Evolutionary conservation across 1,140 invertebrate genomes (phyloP), one percentile per base, ranked within the genome.

Genomic region (Eumaeus atala): DNA sequence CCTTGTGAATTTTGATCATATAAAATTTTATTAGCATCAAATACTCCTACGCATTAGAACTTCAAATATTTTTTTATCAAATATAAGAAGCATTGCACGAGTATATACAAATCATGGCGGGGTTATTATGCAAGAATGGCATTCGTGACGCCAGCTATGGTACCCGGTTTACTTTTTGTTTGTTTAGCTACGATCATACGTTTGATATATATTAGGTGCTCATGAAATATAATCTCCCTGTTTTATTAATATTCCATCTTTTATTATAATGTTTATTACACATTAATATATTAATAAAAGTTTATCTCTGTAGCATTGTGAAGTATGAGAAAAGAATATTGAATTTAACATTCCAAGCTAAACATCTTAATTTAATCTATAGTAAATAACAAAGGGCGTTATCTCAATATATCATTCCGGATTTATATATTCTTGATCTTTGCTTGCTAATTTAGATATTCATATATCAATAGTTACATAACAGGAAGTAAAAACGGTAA

Each of bases 81-180:
- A 37, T 44, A 16, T 16, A 9, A 33, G 16, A 37, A 56, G 16
- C 34, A 18, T 17, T 44, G 50, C 37, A 59, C 37, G 51, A 35
- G 48, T 54, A 48, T 35, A 50, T 62, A 56, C 56, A 64, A 70
- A 63, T 82, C 79, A 82, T 84, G 74, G 77, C 73, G 70, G 70
- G 56, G 51, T 51, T 70, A 72, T 79, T 82, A 84, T 85, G 82
- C 82, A 84, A 77, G 80, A 85, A 85, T 85, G 80, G 66, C 63
- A 62, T 74, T 76, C 78, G 80, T 82, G 80, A 81, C 72, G 70
- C 52, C 48, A 51, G 60, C 70, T 69, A 73, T 78, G 74, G 70
- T 62, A 56, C 54, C 38, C 35, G 49, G 48, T 54, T 48, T 44
- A 56, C 49, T 63, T 66, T 66, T 66, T 66, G 40, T 44, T 44